Evolutionary conservation across 92 coral and sea anemone species (phyloP).

Genomic region (Plumapathes pennacea): DNA sequence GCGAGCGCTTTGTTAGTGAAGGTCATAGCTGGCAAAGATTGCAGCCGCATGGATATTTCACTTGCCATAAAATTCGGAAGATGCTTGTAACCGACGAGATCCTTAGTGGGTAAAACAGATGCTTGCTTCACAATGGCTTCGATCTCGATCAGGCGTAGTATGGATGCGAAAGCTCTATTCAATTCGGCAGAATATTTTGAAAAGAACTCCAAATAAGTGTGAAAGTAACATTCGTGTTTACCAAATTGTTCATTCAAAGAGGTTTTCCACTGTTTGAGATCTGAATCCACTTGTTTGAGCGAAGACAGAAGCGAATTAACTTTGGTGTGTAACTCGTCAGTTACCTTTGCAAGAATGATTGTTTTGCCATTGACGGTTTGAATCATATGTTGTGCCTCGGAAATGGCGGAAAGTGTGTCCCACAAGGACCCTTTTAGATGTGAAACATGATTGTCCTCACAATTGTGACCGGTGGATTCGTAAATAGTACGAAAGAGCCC

Average conservation of each 20-base stretch:
- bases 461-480: constrained; percentile 14
- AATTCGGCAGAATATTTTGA: constrained; percentile 36
- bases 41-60: neutral
- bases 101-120: neutral
- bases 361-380: constrained; percentile 26
- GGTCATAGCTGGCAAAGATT: neutral
- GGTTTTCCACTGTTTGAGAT: neutral
- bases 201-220: constrained; percentile 7
- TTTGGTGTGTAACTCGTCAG: constrained; percentile 8
- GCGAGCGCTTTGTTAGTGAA: constrained; percentile 14
- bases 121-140: constrained; percentile 31
- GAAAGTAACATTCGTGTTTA: neutral
- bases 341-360: neutral
- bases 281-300: neutral
- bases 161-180: constrained; percentile 17
- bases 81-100: constrained; percentile 8
- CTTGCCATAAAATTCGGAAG: constrained; percentile 22
- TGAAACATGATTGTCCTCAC: constrained; percentile 14
- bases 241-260: neutral
- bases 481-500: constrained; percentile 14
- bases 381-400: neutral
- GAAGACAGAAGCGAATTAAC: constrained; percentile 6
- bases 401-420: constrained; percentile 2
- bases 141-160: constrained; percentile 16
- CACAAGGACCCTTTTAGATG: constrained; percentile 9